phyloP scores from a whole-genome alignment of 2,888 invertebrate species.

The Synergus umbraculus region DNA sequence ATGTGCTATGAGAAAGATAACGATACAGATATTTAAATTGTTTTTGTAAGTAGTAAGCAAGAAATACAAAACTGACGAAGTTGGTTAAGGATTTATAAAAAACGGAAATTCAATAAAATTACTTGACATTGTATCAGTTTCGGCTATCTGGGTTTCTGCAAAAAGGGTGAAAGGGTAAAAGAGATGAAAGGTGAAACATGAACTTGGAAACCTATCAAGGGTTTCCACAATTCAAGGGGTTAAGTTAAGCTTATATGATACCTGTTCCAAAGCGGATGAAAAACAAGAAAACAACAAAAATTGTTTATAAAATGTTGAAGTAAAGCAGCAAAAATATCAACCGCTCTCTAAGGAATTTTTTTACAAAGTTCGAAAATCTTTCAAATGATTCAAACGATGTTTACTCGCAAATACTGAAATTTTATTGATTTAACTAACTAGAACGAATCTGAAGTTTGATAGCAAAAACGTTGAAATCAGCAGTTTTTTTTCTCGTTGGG shows the following conservation, averaged over 20 bases:
- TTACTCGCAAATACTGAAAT: no score
- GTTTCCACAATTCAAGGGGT: constrained; percentile 66
- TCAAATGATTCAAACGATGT: no score
- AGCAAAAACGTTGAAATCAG: background rate
- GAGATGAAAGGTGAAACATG: constrained; percentile 61
- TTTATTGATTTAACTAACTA: no score
- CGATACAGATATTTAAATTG: no score
- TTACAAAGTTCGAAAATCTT: no score
- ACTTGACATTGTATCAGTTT: constrained; percentile 65
- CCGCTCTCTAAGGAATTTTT: no score
- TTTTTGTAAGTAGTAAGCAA: no score
- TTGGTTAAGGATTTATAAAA: background rate
- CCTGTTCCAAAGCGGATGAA: constrained; percentile 45
- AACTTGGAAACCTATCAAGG: constrained; percentile 70
- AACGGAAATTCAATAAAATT: background rate
- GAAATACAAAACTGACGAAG: no score
- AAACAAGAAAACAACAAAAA: constrained; percentile 10
- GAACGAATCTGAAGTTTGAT: no score
- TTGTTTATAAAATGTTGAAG: background rate
- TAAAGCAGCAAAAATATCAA: no score
- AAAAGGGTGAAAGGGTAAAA: constrained; percentile 46
- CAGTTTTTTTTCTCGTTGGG: background rate
- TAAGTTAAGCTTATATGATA: constrained; percentile 65
- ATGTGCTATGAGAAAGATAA: background rate
- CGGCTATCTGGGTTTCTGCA: constrained; percentile 46